Evolutionary conservation across 2,888 invertebrate genomes (phyloP), one percentile per base, ranked within the genome.

Genomic region (Drosophila demipolita): DNA sequence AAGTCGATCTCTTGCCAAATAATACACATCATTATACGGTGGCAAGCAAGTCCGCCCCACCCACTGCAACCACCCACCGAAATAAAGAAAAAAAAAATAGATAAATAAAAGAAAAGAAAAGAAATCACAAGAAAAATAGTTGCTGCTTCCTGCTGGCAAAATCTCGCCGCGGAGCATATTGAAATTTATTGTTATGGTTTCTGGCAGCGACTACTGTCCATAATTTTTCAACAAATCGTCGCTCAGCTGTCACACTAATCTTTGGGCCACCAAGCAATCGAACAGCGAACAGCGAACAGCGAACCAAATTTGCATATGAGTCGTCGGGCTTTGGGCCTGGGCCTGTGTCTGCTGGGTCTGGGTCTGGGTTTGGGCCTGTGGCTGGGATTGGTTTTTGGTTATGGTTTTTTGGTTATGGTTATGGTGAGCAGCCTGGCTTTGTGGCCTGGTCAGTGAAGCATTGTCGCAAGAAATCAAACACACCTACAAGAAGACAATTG

Each of bases 161-260:
- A 61, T 57, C 53, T 55, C 42, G 52, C 48, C 62, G 33, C 29
- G 11, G 54, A 48, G 63, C 86, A 80, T 85, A 80, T 84, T 80
- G 69, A 66, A 84, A 85, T 85, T 85, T 85, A 85, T 89, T 85
- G 89, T 87, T 89, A 89, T 89, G 75, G 84, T 75, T 75, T 75
- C 54, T 82, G 79, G 81, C 89, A 77, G 79, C 87, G 82, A 87
- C 86, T 87, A 90, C 88, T 87, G 87, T 90, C 89, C 87, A 87
- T 87, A 90, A 87, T 87, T 87, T 87, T 83, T 83, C 86, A 90
- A 86, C 90, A 87, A 87, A 90, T 90, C 82, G 90, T 90, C 89
- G 85, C 85, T 88, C 87, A 86, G 90, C 87, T 87, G 90, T 87
- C 87, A 90, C 81, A 88, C 83, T 88, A 88, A 87, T 87, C 86